Base-by-base conservation (phyloP, 2,797 vertebrate species). In the Sarcoramphus papa region DNA sequence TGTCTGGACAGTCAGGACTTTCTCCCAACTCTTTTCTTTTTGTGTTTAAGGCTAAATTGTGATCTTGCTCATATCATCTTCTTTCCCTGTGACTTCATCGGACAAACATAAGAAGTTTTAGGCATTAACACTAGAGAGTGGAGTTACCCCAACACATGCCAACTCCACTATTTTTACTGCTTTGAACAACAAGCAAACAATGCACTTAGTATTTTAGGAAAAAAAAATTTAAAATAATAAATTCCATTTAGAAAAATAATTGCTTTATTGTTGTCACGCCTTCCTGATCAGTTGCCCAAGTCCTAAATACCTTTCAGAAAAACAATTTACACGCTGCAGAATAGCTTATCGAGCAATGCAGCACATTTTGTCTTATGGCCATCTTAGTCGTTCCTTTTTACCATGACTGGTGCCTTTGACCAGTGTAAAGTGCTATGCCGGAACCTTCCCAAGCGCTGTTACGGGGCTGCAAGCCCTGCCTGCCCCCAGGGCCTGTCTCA, bases 231-330 rank as follows among this genome's bases (percentile, higher is more conserved):
- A 37, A 81, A 68, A 69, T 89, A 81, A 53, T 37, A 85, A 90
- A 85, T 72, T 91, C 69, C 89, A 74, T 85, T 94, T 91, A 72
- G 75, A 94, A 97, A 97, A 95, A 95, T 91, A 94, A 94, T 80
- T 60, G 37, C 50, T 93, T 92, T 92, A 88, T 90, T 60, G 50
- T 59, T 78, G 76, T 57, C 73, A 84, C 13, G 9, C 90, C 48
- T 95, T 92, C 56, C 67, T 40, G 74, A 78, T 64, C 65, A 75
- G 65, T n/a, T 84, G 20, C 63, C 41, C 41, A 90, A 64, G 92
- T 92, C 67, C 83, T 93, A 91, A 93, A 87, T 24, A 93, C 47
- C 85, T 90, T 27, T 12, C 81, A 90, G 40, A 95, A 94, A 94
- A 97, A 93, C 37, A 95, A 77, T 90, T 92, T 72, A 91, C 33